phyloP scores from a whole-genome alignment of 2,797 vertebrate genomes.

The Manis pentadactyla region DNA sequence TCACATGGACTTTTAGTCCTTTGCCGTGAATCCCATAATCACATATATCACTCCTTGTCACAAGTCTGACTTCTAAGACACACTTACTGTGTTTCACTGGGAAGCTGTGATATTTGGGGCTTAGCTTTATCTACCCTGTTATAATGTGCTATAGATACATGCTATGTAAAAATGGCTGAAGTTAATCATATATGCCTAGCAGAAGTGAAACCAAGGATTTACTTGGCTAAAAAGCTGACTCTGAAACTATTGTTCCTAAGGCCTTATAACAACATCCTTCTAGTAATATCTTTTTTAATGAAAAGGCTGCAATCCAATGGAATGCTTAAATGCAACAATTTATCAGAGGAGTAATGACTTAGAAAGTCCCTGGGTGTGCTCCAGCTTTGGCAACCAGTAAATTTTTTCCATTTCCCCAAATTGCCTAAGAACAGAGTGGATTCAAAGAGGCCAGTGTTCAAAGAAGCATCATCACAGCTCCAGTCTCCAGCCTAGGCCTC shows the following conservation, averaged over 20 bases:
- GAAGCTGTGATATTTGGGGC: neutral
- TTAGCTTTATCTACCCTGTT: neutral
- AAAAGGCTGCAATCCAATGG: neutral
- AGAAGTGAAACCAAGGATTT: neutral
- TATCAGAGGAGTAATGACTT: neutral
- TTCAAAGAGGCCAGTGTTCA: neutral
- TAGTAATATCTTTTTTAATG: neutral
- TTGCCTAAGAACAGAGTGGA: neutral
- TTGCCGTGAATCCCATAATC: neutral
- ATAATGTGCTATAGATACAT: neutral
- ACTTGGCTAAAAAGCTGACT: neutral
- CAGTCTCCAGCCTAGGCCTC: neutral
- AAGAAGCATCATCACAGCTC: rapidly evolving
- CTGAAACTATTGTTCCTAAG: neutral
- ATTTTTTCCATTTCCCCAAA: neutral
- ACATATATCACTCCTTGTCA: neutral
- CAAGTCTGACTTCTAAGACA: slow-evolving; percentile 12
- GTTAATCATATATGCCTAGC: neutral
- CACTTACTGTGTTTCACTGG: neutral
- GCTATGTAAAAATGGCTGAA: neutral
- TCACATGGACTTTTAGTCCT: neutral
- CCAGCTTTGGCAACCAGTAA: neutral
- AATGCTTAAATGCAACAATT: neutral
- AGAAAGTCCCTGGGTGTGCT: neutral
- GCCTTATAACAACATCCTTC: neutral